phyloP scores from a whole-genome alignment of 2,113 vertebrate genomes.

The Tenrec ecaudatus region DNA sequence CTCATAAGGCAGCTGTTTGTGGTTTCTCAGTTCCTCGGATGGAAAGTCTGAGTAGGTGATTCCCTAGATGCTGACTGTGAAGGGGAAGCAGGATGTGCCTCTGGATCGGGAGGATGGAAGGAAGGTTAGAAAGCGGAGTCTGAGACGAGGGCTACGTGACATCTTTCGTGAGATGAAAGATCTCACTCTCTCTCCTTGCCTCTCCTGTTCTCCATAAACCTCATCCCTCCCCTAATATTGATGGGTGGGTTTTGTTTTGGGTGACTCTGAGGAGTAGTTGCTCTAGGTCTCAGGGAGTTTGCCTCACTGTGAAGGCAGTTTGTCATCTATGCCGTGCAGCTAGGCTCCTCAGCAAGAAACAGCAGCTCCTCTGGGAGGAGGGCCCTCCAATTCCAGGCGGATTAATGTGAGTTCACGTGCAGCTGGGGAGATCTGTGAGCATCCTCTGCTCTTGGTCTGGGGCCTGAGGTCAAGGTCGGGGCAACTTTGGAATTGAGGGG shows the following conservation, averaged over 20 bases:
- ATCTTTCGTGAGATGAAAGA: constrained; percentile 81
- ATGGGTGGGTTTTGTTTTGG: constrained; percentile 84
- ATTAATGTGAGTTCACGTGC: constrained; percentile 44
- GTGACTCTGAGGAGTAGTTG: constrained; percentile 84
- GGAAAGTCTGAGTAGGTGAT: constrained; percentile 77
- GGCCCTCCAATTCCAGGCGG: constrained; percentile 50
- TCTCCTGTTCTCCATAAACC: constrained; percentile 81
- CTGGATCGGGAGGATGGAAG: not conserved
- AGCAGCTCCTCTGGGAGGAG: constrained; percentile 79
- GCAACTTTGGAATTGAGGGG: not conserved
- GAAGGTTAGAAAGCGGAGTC: not conserved
- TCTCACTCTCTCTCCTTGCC: constrained; percentile 80
- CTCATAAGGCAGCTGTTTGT: constrained; percentile 67
- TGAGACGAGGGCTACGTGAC: constrained; percentile 66
- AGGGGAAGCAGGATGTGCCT: constrained; percentile 65
- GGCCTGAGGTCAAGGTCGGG: not conserved
- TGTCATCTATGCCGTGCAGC: constrained; percentile 81
- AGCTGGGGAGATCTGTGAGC: not conserved
- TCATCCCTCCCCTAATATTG: constrained; percentile 83
- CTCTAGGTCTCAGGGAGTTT: constrained; percentile 84
- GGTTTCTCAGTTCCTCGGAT: constrained; percentile 79
- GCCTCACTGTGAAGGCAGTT: constrained; percentile 76
- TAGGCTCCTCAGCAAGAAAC: constrained; percentile 79
- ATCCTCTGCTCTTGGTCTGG: not conserved
- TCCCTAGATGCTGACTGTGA: constrained; percentile 49